Evolutionary conservation across 1,140 invertebrate genomes (phyloP).

Genomic region (Bombus confusus): DNA sequence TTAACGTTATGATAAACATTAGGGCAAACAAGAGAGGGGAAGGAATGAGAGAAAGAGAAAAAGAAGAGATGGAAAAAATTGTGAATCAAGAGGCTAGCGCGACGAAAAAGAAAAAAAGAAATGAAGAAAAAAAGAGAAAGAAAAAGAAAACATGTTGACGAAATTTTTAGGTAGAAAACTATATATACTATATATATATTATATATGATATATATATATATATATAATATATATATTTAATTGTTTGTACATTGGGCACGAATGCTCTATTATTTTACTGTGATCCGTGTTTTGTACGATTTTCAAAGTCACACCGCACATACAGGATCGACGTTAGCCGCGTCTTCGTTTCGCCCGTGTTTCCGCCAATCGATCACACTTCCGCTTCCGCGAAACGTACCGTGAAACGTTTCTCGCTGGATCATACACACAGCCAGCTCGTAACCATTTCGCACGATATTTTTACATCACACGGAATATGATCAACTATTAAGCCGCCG

Average conservation of each 20-base stretch:
- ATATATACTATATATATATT: conserved; percentile 56
- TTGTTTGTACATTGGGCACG: conserved; percentile 76
- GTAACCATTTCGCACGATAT: conserved; percentile 1
- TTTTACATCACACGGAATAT: neutral
- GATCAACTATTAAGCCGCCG: neutral
- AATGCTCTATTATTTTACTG: conserved; percentile 75
- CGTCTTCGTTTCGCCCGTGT: neutral
- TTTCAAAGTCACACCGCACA: conserved; percentile 69
- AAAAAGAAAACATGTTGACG: conserved; percentile 54
- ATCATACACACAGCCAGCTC: neutral
- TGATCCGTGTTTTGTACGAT: conserved; percentile 75
- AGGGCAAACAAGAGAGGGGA: neutral
- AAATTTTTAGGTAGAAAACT: conserved; percentile 64
- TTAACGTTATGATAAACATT: conserved; percentile 61
- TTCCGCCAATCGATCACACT: neutral
- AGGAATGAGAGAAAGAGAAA: neutral
- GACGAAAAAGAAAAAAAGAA: conserved; percentile 10
- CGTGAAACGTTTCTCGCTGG: neutral
- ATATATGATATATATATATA: conserved; percentile 46
- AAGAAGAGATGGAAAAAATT: neutral
- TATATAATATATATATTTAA: conserved; percentile 63
- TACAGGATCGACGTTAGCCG: conserved; percentile 47
- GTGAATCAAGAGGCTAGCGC: conserved; percentile 43
- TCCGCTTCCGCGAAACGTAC: neutral
- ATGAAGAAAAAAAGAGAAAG: neutral